These are phyloP conservation scores for Blennius ocellaris DNA, from an alignment of 2,113 vertebrate species.

Conservation along the genomic window DNA sequence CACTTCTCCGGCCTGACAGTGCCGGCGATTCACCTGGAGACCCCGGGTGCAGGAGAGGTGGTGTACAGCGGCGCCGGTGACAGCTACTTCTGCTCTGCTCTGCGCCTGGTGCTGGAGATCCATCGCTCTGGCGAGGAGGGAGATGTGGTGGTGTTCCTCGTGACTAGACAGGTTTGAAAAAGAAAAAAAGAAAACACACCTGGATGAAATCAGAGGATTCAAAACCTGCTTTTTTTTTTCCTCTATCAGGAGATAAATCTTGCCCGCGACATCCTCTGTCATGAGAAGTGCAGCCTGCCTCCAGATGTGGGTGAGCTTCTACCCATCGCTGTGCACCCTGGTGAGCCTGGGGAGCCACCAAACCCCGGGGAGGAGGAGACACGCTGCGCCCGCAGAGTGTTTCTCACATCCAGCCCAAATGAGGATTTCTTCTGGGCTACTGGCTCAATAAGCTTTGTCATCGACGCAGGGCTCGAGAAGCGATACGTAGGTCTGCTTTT, in stretches of 20 bases:
- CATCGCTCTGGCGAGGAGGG: conserved; percentile 86
- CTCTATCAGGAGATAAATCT: conserved; percentile 87
- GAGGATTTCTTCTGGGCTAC: conserved; percentile 86
- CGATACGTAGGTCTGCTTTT: conserved; percentile 83
- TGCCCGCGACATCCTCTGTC: conserved; percentile 83
- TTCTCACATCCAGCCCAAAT: conserved; percentile 87
- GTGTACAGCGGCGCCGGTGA: conserved; percentile 79
- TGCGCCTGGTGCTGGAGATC: conserved; percentile 88
- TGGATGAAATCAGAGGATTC: background rate
- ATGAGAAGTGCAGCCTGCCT: conserved; percentile 78
- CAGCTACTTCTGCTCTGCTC: conserved; percentile 78
- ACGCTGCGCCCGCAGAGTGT: conserved; percentile 80
- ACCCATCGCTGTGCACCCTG: conserved; percentile 84
- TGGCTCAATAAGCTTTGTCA: conserved; percentile 84
- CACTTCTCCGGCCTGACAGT: conserved; percentile 63
- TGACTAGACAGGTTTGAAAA: conserved; percentile 88
- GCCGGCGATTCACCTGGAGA: conserved; percentile 78
- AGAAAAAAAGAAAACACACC: background rate
- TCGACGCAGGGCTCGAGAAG: conserved; percentile 87
- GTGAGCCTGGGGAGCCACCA: conserved; percentile 68
- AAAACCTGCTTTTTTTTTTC: background rate
- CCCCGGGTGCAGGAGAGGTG: conserved; percentile 69
- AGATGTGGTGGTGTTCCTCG: conserved; percentile 87
- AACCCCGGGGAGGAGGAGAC: conserved; percentile 58
- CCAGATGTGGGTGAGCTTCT: conserved; percentile 84